Evolutionary conservation across 2,888 invertebrate genomes (phyloP), one percentile per base, ranked within the genome.

Genomic region (Eilema griseolum): DNA sequence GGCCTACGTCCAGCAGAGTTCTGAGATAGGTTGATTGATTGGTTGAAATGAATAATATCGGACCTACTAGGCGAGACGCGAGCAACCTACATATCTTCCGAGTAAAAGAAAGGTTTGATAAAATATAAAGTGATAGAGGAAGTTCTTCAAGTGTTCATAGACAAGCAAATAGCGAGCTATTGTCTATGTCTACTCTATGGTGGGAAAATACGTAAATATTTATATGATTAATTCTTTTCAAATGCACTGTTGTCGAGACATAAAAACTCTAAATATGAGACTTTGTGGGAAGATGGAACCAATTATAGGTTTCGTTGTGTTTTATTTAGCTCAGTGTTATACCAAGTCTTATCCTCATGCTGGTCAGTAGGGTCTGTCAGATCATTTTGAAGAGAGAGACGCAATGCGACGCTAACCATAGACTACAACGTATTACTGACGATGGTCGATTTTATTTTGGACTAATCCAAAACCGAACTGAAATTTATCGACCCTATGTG

Each of bases 231-330:
- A 62, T 26, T 62, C 41, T 41, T 24, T 62, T 62, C 41, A 62
- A 41, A 62, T 41, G 1, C 24, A 11, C 41, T 10, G 14, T 59
- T 59, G 59, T 26, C n/a, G 62, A 20, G 24, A 62, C 26, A 46
- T 61, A 67, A 46, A 37, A 67, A 67, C 61, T 52, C 46, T 57
- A 26, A 37, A 23, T 59, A 60, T 66, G 59, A 41, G 31, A 46
- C 61, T 52, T n/a, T 60, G 41, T 67, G 31, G 61, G 61, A 61
- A 61, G 61, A 28, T 23, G 23, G 23, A 20, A 23, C 20, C 61
- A 52, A 61, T 52, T 14, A 61, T 46, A 46, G n/a, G 20, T 28
- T n/a, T 14, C 16, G 20, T n/a, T 37, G 16, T 33, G 16, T 37
- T 62, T 37, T 37, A 62, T 62, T 62, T 33, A 23, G 37, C 16